A percentile compares a stretch with the other conserved stretches of the same genome.
Evolutionary conservation across 2,113 vertebrate species (phyloP).

Genomic region (Poeciliopsis prolifica): DNA sequence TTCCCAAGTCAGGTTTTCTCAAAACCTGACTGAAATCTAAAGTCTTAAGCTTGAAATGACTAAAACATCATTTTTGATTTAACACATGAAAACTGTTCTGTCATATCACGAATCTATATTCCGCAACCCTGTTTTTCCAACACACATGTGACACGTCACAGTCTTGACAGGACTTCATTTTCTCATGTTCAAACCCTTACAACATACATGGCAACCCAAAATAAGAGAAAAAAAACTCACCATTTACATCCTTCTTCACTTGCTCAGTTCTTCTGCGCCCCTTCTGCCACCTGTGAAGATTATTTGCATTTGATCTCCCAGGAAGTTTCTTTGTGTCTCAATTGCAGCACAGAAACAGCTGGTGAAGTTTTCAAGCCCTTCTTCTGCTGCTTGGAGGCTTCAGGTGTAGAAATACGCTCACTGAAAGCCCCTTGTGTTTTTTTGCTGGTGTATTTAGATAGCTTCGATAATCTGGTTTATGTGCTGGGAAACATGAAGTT

Average conservation of each 20-base stretch:
- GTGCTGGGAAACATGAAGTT: constrained; percentile 8
- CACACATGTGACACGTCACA: no score
- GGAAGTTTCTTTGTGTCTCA: background rate
- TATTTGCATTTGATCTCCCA: background rate
- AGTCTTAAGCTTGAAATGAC: no score
- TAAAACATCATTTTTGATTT: no score
- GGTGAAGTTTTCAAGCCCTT: background rate
- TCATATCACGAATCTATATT: no score
- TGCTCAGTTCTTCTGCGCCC: background rate
- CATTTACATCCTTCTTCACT: constrained; percentile 47
- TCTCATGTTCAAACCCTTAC: background rate
- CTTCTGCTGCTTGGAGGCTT: constrained; percentile 7
- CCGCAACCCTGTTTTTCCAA: no score
- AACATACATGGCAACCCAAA: background rate
- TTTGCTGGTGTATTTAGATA: constrained; percentile 16
- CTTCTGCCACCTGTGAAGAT: background rate
- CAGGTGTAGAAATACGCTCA: background rate
- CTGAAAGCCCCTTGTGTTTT: constrained; percentile 2
- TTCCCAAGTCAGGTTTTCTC: no score
- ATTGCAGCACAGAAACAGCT: constrained; percentile 1
- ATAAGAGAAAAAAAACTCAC: constrained; percentile 43
- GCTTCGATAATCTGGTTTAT: background rate
- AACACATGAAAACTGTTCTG: no score
- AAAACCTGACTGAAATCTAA: no score
- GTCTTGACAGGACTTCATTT: background rate